A percentile compares a stretch with the other conserved stretches of the same genome.
phyloP scores from a whole-genome alignment of 1,140 invertebrate genomes.

The Ceratitis capitata region DNA sequence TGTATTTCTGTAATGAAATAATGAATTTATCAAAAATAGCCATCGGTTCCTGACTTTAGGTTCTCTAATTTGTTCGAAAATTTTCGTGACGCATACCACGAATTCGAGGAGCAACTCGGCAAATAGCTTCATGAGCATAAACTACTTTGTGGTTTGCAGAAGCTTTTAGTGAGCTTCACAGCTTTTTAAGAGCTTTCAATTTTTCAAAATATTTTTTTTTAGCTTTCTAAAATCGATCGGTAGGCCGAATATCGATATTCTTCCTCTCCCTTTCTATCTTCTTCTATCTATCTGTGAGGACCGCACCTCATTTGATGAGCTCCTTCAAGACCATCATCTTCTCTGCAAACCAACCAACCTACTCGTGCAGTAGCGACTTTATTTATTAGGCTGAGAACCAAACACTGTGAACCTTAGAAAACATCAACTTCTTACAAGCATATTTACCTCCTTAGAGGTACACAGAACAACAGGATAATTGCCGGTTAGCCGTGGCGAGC shows the following conservation, averaged over 20 bases:
- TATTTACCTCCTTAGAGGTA: neutral
- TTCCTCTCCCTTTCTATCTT: neutral
- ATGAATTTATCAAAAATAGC: too few species aligned
- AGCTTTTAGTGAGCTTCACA: neutral
- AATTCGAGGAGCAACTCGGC: too few species aligned
- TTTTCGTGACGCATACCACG: too few species aligned
- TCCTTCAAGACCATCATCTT: too few species aligned
- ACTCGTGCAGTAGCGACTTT: neutral
- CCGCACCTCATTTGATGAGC: too few species aligned
- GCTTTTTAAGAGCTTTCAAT: neutral
- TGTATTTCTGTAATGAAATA: too few species aligned
- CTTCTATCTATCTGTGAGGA: neutral
- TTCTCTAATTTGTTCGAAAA: too few species aligned
- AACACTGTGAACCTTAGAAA: neutral
- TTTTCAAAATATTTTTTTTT: neutral
- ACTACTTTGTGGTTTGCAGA: neutral
- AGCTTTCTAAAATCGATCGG: too few species aligned
- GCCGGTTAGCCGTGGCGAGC: neutral
- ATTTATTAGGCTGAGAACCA: slow-evolving; percentile 30
- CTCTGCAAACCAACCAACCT: neutral
- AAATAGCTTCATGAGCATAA: too few species aligned
- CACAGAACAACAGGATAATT: slow-evolving; percentile 15
- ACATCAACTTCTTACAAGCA: too few species aligned
- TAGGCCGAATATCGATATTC: too few species aligned
- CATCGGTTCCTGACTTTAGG: too few species aligned